A percentile compares a stretch with the other conserved stretches of the same genome.
Conservation (phyloP, 64 coral and sea anemone species). For the Acropora tenuis region DNA sequence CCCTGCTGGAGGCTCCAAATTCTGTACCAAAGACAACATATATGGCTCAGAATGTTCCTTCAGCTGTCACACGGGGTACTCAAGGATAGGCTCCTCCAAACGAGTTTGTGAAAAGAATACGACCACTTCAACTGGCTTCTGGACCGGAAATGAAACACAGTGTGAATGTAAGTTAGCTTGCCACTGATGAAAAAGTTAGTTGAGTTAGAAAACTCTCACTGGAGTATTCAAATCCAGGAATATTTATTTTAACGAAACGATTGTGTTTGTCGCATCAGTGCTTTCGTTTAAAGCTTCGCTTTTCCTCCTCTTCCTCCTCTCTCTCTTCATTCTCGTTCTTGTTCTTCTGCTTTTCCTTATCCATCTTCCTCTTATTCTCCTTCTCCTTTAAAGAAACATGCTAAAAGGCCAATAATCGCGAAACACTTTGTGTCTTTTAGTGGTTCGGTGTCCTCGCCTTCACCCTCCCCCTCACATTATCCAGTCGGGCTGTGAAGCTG, state of each 20-base stretch:
- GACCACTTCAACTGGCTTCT: slow-evolving; percentile 5
- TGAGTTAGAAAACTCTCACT: too few species aligned
- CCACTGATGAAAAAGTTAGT: background rate
- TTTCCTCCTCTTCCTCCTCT: too few species aligned
- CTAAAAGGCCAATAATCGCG: background rate
- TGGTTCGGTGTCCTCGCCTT: slow-evolving; percentile 35
- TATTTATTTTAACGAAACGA: too few species aligned
- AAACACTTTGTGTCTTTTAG: slow-evolving; percentile 18
- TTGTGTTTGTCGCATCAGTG: too few species aligned
- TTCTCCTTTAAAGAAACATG: background rate
- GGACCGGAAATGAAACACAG: slow-evolving; percentile 71
- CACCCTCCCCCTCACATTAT: slow-evolving; percentile 14
- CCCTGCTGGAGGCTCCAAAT: slow-evolving; percentile 27
- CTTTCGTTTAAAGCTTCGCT: too few species aligned
- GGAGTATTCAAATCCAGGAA: too few species aligned
- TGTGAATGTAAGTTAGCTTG: slow-evolving; percentile 60
- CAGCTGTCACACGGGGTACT: slow-evolving; percentile 48
- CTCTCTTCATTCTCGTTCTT: too few species aligned
- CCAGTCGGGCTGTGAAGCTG: slow-evolving; percentile 36
- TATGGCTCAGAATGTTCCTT: slow-evolving; percentile 69
- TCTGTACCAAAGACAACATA: slow-evolving; percentile 53
- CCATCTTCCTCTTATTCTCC: too few species aligned
- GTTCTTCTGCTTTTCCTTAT: background rate
- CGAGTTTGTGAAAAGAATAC: slow-evolving; percentile 62
- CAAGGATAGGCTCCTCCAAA: slow-evolving; percentile 8